Percentiles rank a stretch among this genome's conserved stretches.
Conservation (phyloP, 2,888 invertebrate genomes). For the Orthonevra nobilis region DNA sequence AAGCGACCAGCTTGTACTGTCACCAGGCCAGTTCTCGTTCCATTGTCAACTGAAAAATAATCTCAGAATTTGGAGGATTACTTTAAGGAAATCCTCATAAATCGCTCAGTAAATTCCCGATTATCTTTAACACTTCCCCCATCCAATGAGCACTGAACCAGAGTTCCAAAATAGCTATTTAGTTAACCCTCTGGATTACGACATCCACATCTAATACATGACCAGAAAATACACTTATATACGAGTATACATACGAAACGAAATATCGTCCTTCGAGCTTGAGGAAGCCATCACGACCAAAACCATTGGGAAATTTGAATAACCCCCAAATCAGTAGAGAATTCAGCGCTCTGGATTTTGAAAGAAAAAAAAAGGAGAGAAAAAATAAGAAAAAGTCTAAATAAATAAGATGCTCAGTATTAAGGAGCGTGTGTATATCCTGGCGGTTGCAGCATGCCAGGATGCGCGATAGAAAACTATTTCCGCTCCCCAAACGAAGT, state of each 20-base stretch:
- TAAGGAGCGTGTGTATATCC: conserved; percentile 28
- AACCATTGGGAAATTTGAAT: conserved; percentile 53
- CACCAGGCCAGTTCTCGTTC: not conserved
- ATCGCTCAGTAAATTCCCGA: conserved; percentile 60
- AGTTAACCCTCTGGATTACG: conserved; percentile 62
- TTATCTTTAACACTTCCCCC: conserved; percentile 45
- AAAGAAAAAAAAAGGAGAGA: conserved; percentile 28
- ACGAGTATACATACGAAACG: not conserved
- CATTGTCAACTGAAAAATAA: conserved; percentile 35
- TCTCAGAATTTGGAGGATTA: conserved; percentile 42
- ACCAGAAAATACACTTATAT: no score
- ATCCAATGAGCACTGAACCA: no score
- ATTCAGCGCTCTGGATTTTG: no score
- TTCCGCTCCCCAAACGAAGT: conserved; percentile 40
- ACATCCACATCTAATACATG: conserved; percentile 56
- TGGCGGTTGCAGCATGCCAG: not conserved
- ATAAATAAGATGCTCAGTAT: conserved; percentile 56
- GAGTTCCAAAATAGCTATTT: conserved; percentile 52
- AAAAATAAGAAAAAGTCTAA: conserved; percentile 56
- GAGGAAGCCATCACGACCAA: conserved; percentile 45
- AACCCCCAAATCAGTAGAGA: conserved; percentile 2
- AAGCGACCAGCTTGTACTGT: not conserved
- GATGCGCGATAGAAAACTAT: conserved; percentile 56
- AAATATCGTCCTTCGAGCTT: conserved; percentile 8
- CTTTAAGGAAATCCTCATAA: conserved; percentile 59